Evolutionary conservation across 2,797 vertebrate genomes (phyloP).

Genomic region (Brotogeris chrysoptera): DNA sequence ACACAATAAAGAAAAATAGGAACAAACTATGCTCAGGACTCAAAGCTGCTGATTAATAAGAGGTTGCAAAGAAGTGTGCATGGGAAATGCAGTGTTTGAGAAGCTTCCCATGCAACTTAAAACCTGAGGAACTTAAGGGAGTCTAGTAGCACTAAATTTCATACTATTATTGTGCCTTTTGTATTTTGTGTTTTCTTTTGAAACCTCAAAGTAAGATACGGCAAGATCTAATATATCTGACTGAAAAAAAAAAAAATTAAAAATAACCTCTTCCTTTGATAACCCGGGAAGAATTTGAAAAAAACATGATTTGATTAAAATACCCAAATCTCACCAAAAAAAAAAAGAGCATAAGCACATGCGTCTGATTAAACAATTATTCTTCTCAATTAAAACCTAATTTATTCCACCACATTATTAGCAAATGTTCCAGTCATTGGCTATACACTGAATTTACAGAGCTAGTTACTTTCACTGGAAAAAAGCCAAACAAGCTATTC

Average conservation of each 20-base stretch:
- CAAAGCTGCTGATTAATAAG: neutral
- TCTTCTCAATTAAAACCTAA: neutral
- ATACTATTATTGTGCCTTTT: neutral
- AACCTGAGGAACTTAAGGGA: neutral
- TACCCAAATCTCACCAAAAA: neutral
- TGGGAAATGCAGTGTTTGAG: neutral
- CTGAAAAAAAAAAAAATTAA: fast-evolving
- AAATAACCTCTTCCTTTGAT: neutral
- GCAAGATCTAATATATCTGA: neutral
- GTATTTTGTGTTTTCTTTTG: neutral
- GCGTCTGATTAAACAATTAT: neutral
- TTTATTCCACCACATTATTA: conserved; percentile 2
- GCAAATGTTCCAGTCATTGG: neutral
- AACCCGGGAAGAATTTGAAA: neutral
- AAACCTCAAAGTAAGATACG: neutral
- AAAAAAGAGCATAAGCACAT: neutral
- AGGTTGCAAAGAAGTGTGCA: neutral
- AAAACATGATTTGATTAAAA: neutral
- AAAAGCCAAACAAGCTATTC: neutral
- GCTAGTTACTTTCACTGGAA: neutral
- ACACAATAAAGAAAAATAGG: neutral
- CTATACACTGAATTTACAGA: neutral
- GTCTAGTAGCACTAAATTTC: neutral
- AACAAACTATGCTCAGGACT: neutral
- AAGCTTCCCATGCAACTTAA: neutral